These are phyloP conservation scores for Megalops atlanticus DNA, from an alignment of 2,113 vertebrate genomes.

Conservation along the genomic window DNA sequence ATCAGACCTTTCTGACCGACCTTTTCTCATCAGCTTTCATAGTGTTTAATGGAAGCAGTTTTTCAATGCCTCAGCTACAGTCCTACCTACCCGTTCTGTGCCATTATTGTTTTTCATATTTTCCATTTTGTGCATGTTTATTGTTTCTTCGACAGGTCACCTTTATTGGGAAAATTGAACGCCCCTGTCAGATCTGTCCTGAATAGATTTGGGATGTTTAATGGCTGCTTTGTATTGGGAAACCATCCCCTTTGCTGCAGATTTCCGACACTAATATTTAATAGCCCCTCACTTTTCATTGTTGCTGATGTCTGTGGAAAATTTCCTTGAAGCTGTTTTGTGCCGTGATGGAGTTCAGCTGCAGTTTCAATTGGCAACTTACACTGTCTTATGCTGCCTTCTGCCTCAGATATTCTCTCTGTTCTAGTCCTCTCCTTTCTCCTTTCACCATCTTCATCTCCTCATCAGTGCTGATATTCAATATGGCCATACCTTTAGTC, in stretches of 20 bases:
- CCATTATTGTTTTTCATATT: no score
- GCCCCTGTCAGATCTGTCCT: neutral
- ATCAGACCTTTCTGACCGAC: no score
- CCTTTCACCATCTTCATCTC: neutral
- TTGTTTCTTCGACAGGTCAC: no score
- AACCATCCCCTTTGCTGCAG: neutral
- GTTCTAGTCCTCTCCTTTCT: neutral
- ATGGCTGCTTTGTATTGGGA: neutral
- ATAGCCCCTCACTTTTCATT: neutral
- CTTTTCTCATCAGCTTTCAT: no score
- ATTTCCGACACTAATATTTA: neutral
- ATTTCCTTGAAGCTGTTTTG: neutral
- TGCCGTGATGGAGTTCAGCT: neutral
- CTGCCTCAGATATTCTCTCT: neutral
- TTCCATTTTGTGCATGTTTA: no score
- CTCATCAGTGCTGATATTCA: neutral
- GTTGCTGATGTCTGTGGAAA: neutral
- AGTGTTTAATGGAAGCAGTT: no score
- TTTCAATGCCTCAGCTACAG: no score
- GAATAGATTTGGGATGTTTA: neutral
- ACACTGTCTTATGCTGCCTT: neutral
- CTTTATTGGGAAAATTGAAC: no score
- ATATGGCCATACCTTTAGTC: neutral
- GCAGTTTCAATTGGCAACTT: neutral
- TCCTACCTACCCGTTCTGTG: no score